A percentile compares a stretch with the other conserved stretches of the same genome.
phyloP scores from a whole-genome alignment of 2,888 invertebrate genomes.

The Therioaphis trifolii region DNA sequence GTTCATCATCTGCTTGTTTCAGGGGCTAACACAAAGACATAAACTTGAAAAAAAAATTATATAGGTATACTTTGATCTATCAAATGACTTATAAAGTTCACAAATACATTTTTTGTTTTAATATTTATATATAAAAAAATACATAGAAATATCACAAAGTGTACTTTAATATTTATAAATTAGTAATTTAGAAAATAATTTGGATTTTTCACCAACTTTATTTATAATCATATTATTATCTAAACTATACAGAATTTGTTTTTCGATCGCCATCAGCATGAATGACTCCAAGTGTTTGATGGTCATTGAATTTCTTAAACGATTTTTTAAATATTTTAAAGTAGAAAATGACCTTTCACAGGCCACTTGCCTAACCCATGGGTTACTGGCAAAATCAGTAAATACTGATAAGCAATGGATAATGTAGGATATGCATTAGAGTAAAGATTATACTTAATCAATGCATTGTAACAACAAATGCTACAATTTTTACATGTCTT shows the following conservation, averaged over 20 bases:
- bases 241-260: not conserved
- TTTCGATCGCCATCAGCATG: slow-evolving; percentile 26
- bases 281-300: slow-evolving; percentile 20
- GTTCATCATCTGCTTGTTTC: slow-evolving; percentile 3
- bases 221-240: slow-evolving; percentile 27
- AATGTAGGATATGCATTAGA: slow-evolving; percentile 13
- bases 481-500: slow-evolving; percentile 23
- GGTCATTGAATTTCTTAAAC: slow-evolving; percentile 31
- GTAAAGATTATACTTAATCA: no score
- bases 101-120: not conserved
- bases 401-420: slow-evolving; percentile 28
- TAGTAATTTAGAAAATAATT: slow-evolving; percentile 13
- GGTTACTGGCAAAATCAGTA: slow-evolving; percentile 14
- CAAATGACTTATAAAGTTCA: not conserved
- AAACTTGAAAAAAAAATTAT: not conserved
- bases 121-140: not conserved
- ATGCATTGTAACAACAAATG: slow-evolving; percentile 30
- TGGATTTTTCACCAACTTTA: no score
- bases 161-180: no score
- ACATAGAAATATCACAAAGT: not conserved
- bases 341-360: no score
- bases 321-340: slow-evolving; percentile 34
- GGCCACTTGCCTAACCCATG: no score
- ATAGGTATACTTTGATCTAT: slow-evolving; percentile 8
- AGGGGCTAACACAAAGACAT: not conserved